Conservation (phyloP, 2,888 invertebrate species). For the Phania funesta region DNA sequence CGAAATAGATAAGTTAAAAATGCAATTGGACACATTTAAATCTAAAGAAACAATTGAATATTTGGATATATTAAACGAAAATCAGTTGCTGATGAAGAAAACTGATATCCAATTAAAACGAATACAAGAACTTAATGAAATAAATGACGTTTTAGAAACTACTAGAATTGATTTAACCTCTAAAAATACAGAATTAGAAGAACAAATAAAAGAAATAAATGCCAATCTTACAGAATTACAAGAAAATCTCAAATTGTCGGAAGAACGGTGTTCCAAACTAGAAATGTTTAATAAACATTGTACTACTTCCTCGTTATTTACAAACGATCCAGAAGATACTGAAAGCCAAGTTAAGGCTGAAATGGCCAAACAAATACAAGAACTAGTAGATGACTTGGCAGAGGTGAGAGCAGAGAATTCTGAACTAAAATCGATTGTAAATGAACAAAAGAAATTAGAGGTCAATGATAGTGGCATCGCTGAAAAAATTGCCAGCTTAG, state of each 20-base stretch:
- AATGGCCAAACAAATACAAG: slow-evolving; percentile 76
- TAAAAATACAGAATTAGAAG: slow-evolving; percentile 79
- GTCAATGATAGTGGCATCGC: slow-evolving; percentile 81
- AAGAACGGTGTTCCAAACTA: slow-evolving; percentile 73
- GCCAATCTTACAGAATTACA: slow-evolving; percentile 77
- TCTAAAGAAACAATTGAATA: slow-evolving; percentile 69
- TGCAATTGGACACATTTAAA: slow-evolving; percentile 84
- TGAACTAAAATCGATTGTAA: slow-evolving; percentile 38
- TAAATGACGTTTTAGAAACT: slow-evolving; percentile 81
- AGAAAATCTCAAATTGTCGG: slow-evolving; percentile 79
- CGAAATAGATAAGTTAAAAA: slow-evolving; percentile 80
- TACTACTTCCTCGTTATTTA: neutral
- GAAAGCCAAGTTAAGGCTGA: slow-evolving; percentile 73
- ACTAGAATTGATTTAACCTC: slow-evolving; percentile 79
- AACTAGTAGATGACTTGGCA: slow-evolving; percentile 69
- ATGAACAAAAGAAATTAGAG: slow-evolving; percentile 80
- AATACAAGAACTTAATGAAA: slow-evolving; percentile 83
- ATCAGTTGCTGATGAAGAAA: slow-evolving; percentile 80
- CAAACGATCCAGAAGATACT: slow-evolving; percentile 45
- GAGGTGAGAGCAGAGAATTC: slow-evolving; percentile 55
- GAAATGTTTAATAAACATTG: slow-evolving; percentile 4
- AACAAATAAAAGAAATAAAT: slow-evolving; percentile 80
- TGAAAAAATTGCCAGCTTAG: slow-evolving; percentile 77
- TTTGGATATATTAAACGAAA: slow-evolving; percentile 81
- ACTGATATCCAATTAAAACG: slow-evolving; percentile 62